Evolutionary conservation across 2,797 vertebrate genomes (phyloP).

Genomic region (Xenentodon cancila): DNA sequence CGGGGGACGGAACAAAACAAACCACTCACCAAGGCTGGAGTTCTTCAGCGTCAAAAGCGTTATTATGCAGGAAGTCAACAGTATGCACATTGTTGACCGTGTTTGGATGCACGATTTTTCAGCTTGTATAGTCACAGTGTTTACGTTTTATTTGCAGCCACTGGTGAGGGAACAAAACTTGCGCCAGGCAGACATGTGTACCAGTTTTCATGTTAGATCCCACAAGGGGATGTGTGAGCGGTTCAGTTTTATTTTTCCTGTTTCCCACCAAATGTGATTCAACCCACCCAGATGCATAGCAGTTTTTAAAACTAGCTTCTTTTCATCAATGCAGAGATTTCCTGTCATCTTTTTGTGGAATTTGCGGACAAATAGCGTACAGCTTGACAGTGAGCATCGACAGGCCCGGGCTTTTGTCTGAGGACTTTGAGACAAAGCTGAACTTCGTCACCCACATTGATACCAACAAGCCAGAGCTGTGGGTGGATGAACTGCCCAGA

Average conservation of each 20-base stretch:
- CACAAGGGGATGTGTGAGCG: conserved; percentile 42
- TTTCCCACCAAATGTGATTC: too few relatives aligned
- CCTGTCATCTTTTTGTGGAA: conserved; percentile 51
- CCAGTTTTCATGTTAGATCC: conserved; percentile 61
- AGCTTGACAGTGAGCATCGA: conserved; percentile 44
- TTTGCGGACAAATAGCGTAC: conserved; percentile 41
- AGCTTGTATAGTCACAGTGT: background rate
- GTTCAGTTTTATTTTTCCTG: too few relatives aligned
- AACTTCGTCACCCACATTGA: conserved; percentile 44
- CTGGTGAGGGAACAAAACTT: background rate
- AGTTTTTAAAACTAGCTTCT: background rate
- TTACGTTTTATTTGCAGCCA: conserved; percentile 20
- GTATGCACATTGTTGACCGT: conserved; percentile 3
- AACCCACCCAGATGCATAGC: too few relatives aligned
- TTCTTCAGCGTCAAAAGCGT: conserved; percentile 28
- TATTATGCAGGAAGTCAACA: conserved; percentile 16
- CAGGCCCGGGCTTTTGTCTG: conserved; percentile 65
- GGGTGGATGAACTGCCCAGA: too few relatives aligned
- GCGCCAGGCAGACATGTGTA: conserved; percentile 56
- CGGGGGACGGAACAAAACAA: fast-evolving
- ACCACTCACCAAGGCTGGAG: conserved; percentile 3
- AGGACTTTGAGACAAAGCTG: conserved; percentile 57
- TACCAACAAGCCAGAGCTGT: conserved; percentile 40
- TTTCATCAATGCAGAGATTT: conserved; percentile 59
- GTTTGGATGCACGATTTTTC: too few relatives aligned